Percentiles rank a stretch among this genome's conserved stretches.
Conservation (phyloP, 2,797 vertebrate species). For the Triplophysa yarkandensis region DNA sequence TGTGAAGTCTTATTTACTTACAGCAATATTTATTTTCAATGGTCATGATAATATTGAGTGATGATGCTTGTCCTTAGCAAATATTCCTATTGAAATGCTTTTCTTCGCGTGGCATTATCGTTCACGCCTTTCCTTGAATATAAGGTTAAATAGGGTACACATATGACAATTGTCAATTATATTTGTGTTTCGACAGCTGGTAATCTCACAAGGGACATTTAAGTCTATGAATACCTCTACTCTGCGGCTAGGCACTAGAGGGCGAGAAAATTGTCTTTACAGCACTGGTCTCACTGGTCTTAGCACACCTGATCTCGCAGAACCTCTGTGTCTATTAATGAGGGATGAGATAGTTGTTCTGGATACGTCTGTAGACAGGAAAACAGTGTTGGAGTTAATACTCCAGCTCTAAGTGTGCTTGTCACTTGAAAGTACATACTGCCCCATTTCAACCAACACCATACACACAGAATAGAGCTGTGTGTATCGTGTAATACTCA, state of each 20-base stretch:
- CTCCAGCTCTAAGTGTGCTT: not conserved
- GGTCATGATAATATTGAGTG: not conserved
- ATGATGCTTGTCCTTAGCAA: not conserved
- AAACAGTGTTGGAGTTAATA: not conserved
- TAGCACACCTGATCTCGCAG: constrained; percentile 12
- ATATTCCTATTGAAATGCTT: not conserved
- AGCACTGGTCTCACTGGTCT: too few relatives aligned
- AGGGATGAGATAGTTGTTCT: not conserved
- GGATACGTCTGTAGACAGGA: not conserved
- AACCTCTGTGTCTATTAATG: constrained; percentile 4
- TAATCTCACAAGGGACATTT: too few relatives aligned
- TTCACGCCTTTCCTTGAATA: too few relatives aligned
- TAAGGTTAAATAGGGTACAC: too few relatives aligned
- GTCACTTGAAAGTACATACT: not conserved
- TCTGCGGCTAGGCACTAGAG: too few relatives aligned
- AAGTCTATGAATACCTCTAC: too few relatives aligned
- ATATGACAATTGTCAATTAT: too few relatives aligned
- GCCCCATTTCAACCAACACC: not conserved
- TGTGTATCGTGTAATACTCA: not conserved
- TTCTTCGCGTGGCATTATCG: too few relatives aligned
- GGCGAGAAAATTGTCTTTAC: too few relatives aligned
- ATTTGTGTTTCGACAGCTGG: too few relatives aligned
- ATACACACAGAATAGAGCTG: not conserved
- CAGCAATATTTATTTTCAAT: not conserved
- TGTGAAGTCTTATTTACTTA: too few relatives aligned